These are phyloP conservation scores for Patiria miniata DNA, from an alignment of 35 echinoderm and acorn worm species.

Conservation along the genomic window DNA sequence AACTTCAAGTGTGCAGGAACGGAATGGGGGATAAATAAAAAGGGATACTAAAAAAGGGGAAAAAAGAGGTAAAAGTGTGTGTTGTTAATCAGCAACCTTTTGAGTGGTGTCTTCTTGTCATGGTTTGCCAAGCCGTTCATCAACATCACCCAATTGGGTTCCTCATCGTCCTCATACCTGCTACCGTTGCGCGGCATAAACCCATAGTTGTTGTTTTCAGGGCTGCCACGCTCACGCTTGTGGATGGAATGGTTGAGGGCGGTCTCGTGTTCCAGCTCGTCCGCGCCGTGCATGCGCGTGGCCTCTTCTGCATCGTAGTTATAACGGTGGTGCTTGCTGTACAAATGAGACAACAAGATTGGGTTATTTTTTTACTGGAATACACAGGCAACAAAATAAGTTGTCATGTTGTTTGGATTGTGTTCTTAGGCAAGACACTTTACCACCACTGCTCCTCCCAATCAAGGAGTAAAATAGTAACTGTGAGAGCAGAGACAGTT, in stretches of 20 bases:
- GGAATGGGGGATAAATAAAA: too few relatives aligned
- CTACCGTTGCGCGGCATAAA: slow-evolving; percentile 80
- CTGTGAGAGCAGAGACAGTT: too few relatives aligned
- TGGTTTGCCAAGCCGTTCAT: slow-evolving; percentile 41
- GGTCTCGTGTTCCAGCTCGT: slow-evolving; percentile 52
- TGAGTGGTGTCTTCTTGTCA: slow-evolving; percentile 6
- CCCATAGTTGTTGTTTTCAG: slow-evolving; percentile 71
- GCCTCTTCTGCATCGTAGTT: slow-evolving; percentile 72
- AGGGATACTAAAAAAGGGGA: too few relatives aligned
- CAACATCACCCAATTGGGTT: slow-evolving; percentile 27
- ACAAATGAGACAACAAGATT: background rate
- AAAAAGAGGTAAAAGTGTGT: background rate
- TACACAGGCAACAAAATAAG: too few relatives aligned
- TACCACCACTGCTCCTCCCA: too few relatives aligned
- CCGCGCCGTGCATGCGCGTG: slow-evolving; percentile 49
- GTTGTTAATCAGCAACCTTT: slow-evolving; percentile 3
- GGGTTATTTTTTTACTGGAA: too few relatives aligned
- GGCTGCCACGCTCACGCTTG: slow-evolving; percentile 28
- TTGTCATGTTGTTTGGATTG: too few relatives aligned
- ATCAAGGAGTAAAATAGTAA: too few relatives aligned
- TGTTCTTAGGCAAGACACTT: too few relatives aligned
- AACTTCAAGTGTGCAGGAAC: too few relatives aligned
- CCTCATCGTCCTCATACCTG: slow-evolving; percentile 59
- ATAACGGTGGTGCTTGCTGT: slow-evolving; percentile 19
- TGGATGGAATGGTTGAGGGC: slow-evolving; percentile 29